These are phyloP conservation scores for Ormyrus pomaceus DNA, from an alignment of 2,888 invertebrate genomes.

Conservation along the genomic window DNA sequence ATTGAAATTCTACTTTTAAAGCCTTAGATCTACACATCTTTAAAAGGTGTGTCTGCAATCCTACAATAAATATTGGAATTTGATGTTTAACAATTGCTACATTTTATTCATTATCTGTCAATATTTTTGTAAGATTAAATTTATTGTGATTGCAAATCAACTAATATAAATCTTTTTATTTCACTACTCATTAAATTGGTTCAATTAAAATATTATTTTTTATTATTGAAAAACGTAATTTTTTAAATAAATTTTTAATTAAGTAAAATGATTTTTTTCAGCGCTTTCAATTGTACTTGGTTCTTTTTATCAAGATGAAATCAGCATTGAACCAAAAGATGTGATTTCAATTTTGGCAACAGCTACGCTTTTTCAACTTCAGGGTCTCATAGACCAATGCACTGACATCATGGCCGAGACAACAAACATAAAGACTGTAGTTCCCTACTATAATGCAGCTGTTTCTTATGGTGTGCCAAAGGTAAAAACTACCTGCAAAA, in stretches of 20 bases:
- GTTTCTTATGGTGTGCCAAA: constrained; percentile 82
- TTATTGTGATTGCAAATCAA: not conserved
- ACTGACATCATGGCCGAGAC: constrained; percentile 85
- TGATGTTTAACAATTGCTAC: too few relatives aligned
- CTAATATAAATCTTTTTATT: constrained; percentile 7
- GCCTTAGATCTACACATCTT: constrained; percentile 37
- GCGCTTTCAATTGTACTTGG: constrained; percentile 85
- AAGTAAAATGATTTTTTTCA: constrained; percentile 69
- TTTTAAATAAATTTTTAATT: constrained; percentile 26
- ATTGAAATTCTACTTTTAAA: constrained; percentile 45
- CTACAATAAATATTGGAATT: too few relatives aligned
- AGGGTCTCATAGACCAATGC: constrained; percentile 85
- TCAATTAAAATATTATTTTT: too few relatives aligned
- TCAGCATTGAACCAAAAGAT: constrained; percentile 82
- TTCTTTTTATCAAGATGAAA: constrained; percentile 86
- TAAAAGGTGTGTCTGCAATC: not conserved
- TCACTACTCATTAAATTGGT: not conserved
- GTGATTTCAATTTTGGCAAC: constrained; percentile 84
- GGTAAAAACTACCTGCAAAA: constrained; percentile 80
- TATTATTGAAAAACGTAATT: not conserved
- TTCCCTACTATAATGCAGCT: constrained; percentile 83
- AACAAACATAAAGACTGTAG: constrained; percentile 83
- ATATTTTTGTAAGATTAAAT: too few relatives aligned
- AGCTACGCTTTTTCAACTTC: constrained; percentile 85
- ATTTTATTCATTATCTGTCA: not conserved